Evolutionary conservation across 2,888 invertebrate species (phyloP), one percentile per base, ranked within the genome.

Genomic region (Dolomedes plantarius): DNA sequence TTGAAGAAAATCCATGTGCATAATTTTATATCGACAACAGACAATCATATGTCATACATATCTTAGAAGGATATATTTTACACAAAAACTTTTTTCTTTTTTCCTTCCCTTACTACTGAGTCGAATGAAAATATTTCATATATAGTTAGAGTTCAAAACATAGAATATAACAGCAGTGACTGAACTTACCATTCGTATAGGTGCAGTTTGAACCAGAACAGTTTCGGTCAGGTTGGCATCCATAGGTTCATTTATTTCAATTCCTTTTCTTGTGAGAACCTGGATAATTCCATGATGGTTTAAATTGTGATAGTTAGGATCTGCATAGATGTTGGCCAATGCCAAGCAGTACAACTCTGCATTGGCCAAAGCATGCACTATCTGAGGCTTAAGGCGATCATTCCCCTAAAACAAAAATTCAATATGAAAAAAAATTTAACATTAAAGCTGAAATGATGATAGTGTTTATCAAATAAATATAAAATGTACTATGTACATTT

Each of bases 201-300:
- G 98, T 91, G 97, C 97, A 89, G 96, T 97, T 93, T 98, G 97
- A 91, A 97, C 97, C 90, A 98, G 95, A 90, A 96, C 96, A 87
- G 97, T 98, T 93, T 98, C 98, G 62, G 98, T 98, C 91, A 98
- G 95, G 91, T 96, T 95, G 90, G 95, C 94, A 92, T 97, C 97
- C 86, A 95, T 94, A 87, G 95, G 94, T 91, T 97, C 96, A 82
- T 94, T 93, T 89, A 96, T 95, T 90, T 95, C 96, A 86, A 97
- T 95, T 88, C 98, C 97, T 92, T 98, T 98, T 91, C 98, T 93
- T 89, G 96, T 94, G 90, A 98, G 93, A 80, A 97, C 96, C 93
- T 98, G 97, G 91, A 98, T 94, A 91, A 98, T 97, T 91, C 97
- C 96, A 95, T 96, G 96, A 92, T 98, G 98, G 93, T 97, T 98